Base-by-base conservation (phyloP, 2,113 vertebrate genomes). In the Columbina picui region DNA sequence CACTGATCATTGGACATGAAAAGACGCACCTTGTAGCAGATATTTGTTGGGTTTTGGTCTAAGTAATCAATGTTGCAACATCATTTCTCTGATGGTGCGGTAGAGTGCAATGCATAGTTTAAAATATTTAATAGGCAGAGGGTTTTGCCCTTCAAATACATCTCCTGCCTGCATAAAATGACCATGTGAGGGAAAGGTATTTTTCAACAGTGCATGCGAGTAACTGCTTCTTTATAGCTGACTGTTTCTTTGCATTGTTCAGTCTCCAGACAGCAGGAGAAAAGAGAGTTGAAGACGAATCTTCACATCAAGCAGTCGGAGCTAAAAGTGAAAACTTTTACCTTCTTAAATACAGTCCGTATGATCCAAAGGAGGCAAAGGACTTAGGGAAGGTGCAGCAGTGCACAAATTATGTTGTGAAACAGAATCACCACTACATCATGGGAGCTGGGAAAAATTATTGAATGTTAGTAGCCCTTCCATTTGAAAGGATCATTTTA, bases 101-200 rank as follows among this genome's bases (percentile, higher is more conserved):
- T 50, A 92, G 34, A 90, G 45, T 73, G n/a, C 14, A 89, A 95
- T 64, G 71, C 30, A 36, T 38, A 64, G 57, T 81, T 88, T 85
- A 87, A 90, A 87, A 76, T 71, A 74, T 86, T 76, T 47, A 61
- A 60, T 34, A 87, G 21, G 45, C 83, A 86, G 68, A 57, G 41
- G 29, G 50, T 76, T 91, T 85, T 64, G 70, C 49, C 81, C 36
- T 96, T 97, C 87, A 89, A 83, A 90, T 74, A 81, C 77, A 75
- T 83, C 60, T 90, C 59, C 85, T 82, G 84, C 50, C 57, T 86
- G n/a, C 80, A 77, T 70, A 80, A 95, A 95, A 93, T 82, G 63
- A 87, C 30, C 60, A 78, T 82, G 76, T 93, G 91, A 90, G 70
- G 64, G 53, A 82, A 89, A 93, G 36, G 43, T 84, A 26, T 39